Evolutionary conservation across 2,888 invertebrate species (phyloP).

Genomic region (Ellobium chinense): DNA sequence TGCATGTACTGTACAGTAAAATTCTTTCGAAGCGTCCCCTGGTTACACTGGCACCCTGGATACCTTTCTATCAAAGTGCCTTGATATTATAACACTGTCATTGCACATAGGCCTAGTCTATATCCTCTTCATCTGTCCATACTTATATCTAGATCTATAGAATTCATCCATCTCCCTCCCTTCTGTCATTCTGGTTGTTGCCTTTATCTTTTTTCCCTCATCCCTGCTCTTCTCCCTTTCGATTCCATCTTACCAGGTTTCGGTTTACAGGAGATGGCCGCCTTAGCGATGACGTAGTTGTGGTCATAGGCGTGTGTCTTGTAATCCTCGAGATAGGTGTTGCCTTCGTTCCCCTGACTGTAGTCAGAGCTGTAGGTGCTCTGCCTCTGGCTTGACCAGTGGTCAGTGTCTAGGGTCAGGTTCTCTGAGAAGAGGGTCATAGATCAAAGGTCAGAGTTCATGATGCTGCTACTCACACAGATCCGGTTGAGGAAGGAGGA

Average conservation of each 20-base stretch:
- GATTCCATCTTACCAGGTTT: constrained; percentile 87
- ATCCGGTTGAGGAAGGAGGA: too few species aligned
- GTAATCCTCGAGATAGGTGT: constrained; percentile 84
- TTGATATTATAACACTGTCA: too few species aligned
- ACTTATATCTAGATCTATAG: background rate
- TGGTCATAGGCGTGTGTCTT: constrained; percentile 48
- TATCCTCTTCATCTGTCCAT: background rate
- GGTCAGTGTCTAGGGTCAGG: constrained; percentile 35
- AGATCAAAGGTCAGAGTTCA: too few species aligned
- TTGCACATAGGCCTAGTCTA: too few species aligned
- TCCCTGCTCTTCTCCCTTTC: too few species aligned
- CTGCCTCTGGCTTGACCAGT: constrained; percentile 31
- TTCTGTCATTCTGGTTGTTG: background rate
- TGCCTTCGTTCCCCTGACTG: constrained; percentile 81
- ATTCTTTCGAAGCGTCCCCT: too few species aligned
- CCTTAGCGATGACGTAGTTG: constrained; percentile 58
- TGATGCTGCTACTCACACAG: too few species aligned
- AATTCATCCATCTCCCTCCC: background rate
- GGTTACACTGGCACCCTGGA: too few species aligned
- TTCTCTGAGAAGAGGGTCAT: too few species aligned
- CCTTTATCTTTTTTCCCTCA: background rate
- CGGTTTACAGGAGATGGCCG: constrained; percentile 87
- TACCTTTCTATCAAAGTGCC: too few species aligned
- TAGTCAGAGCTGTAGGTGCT: constrained; percentile 28
- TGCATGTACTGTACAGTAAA: too few species aligned